These are phyloP conservation scores for Drosophila subquinaria DNA, from an alignment of 2,888 invertebrate genomes.

Conservation along the genomic window DNA sequence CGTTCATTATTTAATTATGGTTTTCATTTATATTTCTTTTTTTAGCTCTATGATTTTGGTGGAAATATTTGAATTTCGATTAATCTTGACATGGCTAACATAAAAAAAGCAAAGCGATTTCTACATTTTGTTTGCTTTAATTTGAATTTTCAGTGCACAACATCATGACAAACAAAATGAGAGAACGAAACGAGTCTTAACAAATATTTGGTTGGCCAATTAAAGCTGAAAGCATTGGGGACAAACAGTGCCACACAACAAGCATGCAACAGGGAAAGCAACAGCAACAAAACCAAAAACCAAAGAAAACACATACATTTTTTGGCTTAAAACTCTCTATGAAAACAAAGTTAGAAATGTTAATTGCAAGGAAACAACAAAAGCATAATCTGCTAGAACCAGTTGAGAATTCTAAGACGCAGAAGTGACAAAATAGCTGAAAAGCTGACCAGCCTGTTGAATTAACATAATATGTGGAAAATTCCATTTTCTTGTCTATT, in stretches of 20 bases:
- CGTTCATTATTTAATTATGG: slow-evolving; percentile 24
- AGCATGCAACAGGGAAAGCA: slow-evolving; percentile 45
- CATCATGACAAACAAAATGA: slow-evolving; percentile 13
- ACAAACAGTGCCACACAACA: slow-evolving; percentile 41
- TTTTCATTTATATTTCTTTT: slow-evolving; percentile 4
- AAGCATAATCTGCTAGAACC: not conserved
- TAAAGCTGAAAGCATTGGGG: slow-evolving; percentile 10
- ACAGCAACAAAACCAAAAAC: not conserved
- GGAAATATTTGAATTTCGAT: slow-evolving; percentile 34
- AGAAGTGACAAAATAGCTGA: too few species aligned
- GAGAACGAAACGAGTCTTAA: not conserved
- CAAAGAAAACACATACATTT: not conserved
- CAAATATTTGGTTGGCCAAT: slow-evolving; percentile 36
- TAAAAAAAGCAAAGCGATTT: slow-evolving; percentile 14
- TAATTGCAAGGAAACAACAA: not conserved
- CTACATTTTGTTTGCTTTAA: not conserved
- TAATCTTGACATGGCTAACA: slow-evolving; percentile 24
- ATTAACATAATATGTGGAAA: too few species aligned
- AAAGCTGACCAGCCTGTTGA: too few species aligned
- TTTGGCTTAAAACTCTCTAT: not conserved
- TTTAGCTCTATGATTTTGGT: slow-evolving; percentile 37
- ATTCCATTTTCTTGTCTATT: too few species aligned
- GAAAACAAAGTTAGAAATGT: not conserved
- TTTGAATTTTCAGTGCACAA: slow-evolving; percentile 27
- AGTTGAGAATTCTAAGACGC: too few species aligned